phyloP scores from a whole-genome alignment of 2,888 invertebrate genomes.

The Diabrotica balteata region DNA sequence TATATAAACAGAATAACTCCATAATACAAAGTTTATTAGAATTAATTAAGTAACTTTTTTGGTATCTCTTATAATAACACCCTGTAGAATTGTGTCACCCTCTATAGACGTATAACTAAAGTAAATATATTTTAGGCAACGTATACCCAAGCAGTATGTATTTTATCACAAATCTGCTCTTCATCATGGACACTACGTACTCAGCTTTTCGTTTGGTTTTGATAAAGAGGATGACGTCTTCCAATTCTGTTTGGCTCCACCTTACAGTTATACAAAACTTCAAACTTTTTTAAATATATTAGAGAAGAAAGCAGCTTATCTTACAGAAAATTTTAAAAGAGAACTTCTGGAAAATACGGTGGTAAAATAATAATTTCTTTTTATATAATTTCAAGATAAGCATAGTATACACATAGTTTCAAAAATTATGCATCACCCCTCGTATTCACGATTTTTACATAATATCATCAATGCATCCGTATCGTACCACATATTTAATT shows the following conservation, averaged over 20 bases:
- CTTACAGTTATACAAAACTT: constrained; percentile 92
- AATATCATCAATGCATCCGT: no score
- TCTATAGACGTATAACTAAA: neutral
- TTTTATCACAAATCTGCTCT: constrained; percentile 91
- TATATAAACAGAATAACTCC: no score
- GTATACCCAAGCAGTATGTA: constrained; percentile 81
- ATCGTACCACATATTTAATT: no score
- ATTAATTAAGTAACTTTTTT: no score
- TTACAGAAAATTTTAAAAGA: constrained; percentile 69
- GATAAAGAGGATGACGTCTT: constrained; percentile 94
- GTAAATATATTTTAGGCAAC: constrained; percentile 66
- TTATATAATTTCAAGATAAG: no score
- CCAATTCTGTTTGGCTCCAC: constrained; percentile 92
- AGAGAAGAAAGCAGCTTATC: constrained; percentile 66
- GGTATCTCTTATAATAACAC: no score
- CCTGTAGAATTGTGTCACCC: no score
- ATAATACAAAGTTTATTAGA: no score
- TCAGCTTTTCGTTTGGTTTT: constrained; percentile 94
- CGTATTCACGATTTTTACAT: no score
- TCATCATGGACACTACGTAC: constrained; percentile 89
- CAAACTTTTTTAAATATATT: constrained; percentile 83
- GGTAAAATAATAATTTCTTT: constrained; percentile 57
- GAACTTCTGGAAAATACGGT: constrained; percentile 74
- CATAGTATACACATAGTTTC: neutral
- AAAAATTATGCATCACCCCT: no score